Evolutionary conservation across 2,888 invertebrate genomes (phyloP).

Genomic region (Plagiodera versicolora): DNA sequence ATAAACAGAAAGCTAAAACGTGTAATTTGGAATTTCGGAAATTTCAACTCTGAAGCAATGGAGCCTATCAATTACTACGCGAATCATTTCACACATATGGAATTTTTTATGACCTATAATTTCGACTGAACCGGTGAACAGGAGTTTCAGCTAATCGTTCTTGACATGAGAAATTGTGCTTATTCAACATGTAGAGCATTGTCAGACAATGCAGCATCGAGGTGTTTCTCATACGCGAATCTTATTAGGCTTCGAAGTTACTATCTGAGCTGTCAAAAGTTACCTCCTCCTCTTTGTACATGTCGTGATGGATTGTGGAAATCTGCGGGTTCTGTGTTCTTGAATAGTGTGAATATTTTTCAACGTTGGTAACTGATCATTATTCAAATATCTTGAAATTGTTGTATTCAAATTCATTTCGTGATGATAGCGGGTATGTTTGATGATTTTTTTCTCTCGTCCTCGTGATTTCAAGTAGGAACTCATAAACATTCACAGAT

Average conservation of each 20-base stretch:
- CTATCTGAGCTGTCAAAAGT: background rate
- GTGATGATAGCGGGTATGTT: too few species aligned
- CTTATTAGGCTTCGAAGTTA: background rate
- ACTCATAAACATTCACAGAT: too few species aligned
- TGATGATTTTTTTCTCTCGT: too few species aligned
- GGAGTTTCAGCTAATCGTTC: slow-evolving; percentile 7
- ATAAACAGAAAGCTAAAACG: slow-evolving; percentile 38
- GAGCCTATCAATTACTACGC: slow-evolving; percentile 22
- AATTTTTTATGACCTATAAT: slow-evolving; percentile 6
- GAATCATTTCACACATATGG: slow-evolving; percentile 11
- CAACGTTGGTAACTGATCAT: too few species aligned
- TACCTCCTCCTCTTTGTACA: background rate
- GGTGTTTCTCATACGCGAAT: background rate
- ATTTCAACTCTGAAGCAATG: slow-evolving; percentile 15
- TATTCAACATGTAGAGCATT: background rate
- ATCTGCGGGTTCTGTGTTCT: background rate
- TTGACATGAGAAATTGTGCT: slow-evolving; percentile 1
- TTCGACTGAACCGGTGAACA: slow-evolving; percentile 5
- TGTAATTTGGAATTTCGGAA: slow-evolving; percentile 21
- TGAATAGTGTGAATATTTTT: background rate
- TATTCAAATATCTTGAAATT: too few species aligned
- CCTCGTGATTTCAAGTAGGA: too few species aligned
- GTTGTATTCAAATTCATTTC: too few species aligned
- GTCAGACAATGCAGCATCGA: background rate
- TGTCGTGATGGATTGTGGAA: background rate